Conservation (phyloP, 2,797 vertebrate genomes). For the Sebastes glaucus region DNA sequence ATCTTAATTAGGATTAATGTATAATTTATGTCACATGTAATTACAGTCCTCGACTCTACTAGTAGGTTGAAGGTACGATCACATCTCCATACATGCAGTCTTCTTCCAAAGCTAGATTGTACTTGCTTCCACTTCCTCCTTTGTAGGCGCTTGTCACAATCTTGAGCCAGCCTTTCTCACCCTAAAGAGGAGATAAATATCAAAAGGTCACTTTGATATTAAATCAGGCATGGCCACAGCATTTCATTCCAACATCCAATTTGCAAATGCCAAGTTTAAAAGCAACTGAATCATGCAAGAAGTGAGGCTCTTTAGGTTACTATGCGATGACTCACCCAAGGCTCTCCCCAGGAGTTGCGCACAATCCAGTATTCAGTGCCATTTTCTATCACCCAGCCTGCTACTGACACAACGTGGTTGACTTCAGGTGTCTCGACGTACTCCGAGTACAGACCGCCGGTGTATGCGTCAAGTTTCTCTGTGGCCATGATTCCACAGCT, state of each 20-base stretch:
- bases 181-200: constrained; percentile 70
- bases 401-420: constrained; percentile 90
- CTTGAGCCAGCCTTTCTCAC: constrained; percentile 90
- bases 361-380: constrained; percentile 91
- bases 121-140: constrained; percentile 81
- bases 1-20: background rate
- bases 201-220: background rate
- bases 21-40: background rate
- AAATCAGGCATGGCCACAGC: background rate
- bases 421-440: constrained; percentile 66
- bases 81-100: constrained; percentile 86
- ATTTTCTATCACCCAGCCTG: constrained; percentile 87
- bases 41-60: background rate
- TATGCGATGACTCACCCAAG: constrained; percentile 83
- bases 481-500: constrained; percentile 94
- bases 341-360: constrained; percentile 93
- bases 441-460: constrained; percentile 85
- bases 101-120: constrained; percentile 89
- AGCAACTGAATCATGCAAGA: background rate
- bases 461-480: constrained; percentile 82
- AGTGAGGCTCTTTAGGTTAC: background rate
- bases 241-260: background rate
- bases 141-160: constrained; percentile 91
- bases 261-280: constrained; percentile 32
- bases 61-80: constrained; percentile 72